Percentiles rank a stretch among this genome's conserved stretches.
These are phyloP conservation scores for Pristionchus arcanus DNA, from an alignment of 2,888 invertebrate species.

Conservation along the genomic window DNA sequence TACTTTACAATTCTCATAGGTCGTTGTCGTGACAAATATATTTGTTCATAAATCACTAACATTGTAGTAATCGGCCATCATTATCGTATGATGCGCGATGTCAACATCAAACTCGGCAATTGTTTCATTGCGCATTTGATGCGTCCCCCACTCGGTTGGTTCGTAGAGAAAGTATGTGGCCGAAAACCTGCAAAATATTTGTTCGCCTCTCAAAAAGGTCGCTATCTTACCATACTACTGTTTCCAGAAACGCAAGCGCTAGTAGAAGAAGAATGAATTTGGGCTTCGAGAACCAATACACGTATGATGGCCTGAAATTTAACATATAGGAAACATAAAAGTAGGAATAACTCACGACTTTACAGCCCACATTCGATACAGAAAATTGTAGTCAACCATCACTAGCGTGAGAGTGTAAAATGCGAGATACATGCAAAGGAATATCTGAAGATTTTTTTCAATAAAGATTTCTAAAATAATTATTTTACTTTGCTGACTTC, in stretches of 20 bases:
- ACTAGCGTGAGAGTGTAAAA: background rate
- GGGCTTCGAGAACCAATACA: background rate
- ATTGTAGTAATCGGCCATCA: background rate
- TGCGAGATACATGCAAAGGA: background rate
- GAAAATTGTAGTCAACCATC: constrained; percentile 5
- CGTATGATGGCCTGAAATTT: background rate
- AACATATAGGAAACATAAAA: background rate
- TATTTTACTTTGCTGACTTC: background rate
- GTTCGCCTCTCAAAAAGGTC: background rate
- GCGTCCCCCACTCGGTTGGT: background rate
- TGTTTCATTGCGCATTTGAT: background rate
- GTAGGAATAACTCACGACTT: background rate
- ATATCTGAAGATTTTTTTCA: background rate
- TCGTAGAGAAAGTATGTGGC: background rate
- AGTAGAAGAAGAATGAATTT: background rate
- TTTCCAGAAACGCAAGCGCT: background rate
- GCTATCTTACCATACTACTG: background rate
- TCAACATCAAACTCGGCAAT: background rate
- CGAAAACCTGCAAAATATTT: background rate
- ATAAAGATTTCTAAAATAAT: background rate
- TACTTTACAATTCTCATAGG: no score
- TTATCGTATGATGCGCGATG: background rate
- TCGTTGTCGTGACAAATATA: no score
- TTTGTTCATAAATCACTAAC: background rate
- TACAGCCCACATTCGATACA: constrained; percentile 12